Evolutionary conservation across 2,888 invertebrate genomes (phyloP), one percentile per base, ranked within the genome.

Genomic region (Hesperia comma): DNA sequence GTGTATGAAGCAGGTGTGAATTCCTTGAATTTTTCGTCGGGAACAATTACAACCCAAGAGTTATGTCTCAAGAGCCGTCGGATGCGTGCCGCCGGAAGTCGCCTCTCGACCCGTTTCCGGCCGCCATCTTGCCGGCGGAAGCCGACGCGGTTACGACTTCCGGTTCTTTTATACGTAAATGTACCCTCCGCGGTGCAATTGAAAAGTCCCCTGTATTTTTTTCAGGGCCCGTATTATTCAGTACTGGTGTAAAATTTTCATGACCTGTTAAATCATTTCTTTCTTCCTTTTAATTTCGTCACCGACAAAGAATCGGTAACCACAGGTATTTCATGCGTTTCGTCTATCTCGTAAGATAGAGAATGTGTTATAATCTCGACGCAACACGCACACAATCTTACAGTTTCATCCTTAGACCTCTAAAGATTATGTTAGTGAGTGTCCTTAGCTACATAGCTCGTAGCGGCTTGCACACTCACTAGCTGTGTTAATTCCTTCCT

Each of bases 111-210:
- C 80, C 74, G 72, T 79, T 81, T 90, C 90, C 91, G 86, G 82
- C 82, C 82, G 90, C 90, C 88, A 88, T 90, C 83, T 90, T 88
- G 86, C 70, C 71, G 68, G 77, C 81, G 87, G 88, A 87, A 84
- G 77, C 78, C 76, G 75, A 75, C 75, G 75, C 77, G 77, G 81
- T 86, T 88, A 88, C 78, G 82, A 85, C 88, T 85, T 91, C 90
- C 91, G 84, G 69, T 75, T 75, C 75, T 82, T 84, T 83, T 70
- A 72, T 70, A 72, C 69, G 62, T 62, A 75, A 79, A 76, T 73
- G 68, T 74, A 73, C 69, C 72, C 70, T 67, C 40, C 15, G 26
- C 21, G 26, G 32, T 37, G 46, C 43, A 66, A 61, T 66, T 61
- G 66, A 55, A 66, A 66, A 46, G 37, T 46, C n/a, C 37, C 17